A percentile compares a stretch with the other conserved stretches of the same genome.
phyloP scores from a whole-genome alignment of 2,113 vertebrate genomes.

The Regulus satrapa region DNA sequence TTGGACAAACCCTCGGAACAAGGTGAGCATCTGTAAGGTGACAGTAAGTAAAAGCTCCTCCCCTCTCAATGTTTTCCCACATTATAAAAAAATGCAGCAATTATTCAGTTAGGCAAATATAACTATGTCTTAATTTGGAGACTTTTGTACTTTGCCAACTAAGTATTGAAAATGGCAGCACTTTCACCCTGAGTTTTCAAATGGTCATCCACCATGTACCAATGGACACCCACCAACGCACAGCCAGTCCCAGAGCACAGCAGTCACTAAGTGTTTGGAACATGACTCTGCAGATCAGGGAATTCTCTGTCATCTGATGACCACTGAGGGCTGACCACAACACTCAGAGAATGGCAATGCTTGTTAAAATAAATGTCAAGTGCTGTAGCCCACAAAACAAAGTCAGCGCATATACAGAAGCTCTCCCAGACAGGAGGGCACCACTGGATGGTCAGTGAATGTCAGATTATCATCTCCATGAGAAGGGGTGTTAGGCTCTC shows the following conservation, averaged over 20 bases:
- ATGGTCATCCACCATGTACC: too few relatives aligned
- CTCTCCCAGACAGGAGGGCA: slow-evolving; percentile 67
- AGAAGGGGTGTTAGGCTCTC: slow-evolving; percentile 45
- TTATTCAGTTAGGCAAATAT: background rate
- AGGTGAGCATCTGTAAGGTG: background rate
- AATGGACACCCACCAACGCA: background rate
- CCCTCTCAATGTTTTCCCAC: background rate
- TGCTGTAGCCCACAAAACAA: slow-evolving; percentile 40
- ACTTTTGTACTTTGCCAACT: background rate
- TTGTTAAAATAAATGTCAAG: background rate
- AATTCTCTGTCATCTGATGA: background rate
- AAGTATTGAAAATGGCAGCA: background rate
- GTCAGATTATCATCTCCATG: slow-evolving; percentile 51
- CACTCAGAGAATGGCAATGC: background rate
- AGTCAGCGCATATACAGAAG: background rate
- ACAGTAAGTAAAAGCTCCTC: background rate
- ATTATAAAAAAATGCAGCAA: background rate
- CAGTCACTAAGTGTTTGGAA: background rate
- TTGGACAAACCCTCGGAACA: background rate
- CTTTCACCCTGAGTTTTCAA: background rate
- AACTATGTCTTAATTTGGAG: background rate
- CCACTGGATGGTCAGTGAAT: slow-evolving; percentile 50
- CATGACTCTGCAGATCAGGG: background rate
- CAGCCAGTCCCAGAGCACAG: background rate
- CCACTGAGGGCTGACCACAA: background rate